Evolutionary conservation across 2,888 invertebrate species (phyloP).

Genomic region (Drosophila vallismaia): DNA sequence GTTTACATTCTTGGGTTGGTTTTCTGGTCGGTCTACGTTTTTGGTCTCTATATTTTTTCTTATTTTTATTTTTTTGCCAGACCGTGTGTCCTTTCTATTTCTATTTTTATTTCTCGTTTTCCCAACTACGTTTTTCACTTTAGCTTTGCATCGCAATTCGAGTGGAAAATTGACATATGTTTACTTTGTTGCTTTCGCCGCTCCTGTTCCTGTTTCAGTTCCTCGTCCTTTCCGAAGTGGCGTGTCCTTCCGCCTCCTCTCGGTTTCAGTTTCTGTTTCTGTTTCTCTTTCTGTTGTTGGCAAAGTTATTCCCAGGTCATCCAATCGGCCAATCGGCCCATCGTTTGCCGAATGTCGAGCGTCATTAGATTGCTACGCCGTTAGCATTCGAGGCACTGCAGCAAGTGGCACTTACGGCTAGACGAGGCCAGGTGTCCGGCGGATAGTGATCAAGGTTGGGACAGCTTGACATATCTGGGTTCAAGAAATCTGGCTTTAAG

Average conservation of each 20-base stretch:
- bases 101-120: conserved; percentile 52
- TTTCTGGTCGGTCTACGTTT: conserved; percentile 34
- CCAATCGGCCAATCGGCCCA: conserved; percentile 28
- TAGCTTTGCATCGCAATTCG: conserved; percentile 77
- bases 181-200: conserved; percentile 66
- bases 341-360: conserved; percentile 49
- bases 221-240: neutral
- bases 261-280: conserved; percentile 16
- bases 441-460: neutral
- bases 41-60: conserved; percentile 13
- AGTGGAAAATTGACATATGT: conserved; percentile 81
- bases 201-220: conserved; percentile 23
- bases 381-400: conserved; percentile 16
- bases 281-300: conserved; percentile 31
- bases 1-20: conserved; percentile 65
- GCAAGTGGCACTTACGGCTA: conserved; percentile 24
- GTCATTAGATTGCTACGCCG: conserved; percentile 61
- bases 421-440: neutral
- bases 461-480: neutral
- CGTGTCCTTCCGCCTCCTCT: neutral
- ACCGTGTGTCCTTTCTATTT: conserved; percentile 39
- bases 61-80: neutral
- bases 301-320: conserved; percentile 28
- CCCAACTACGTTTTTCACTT: conserved; percentile 65
- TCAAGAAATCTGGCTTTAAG: neutral